A percentile compares a stretch with the other conserved stretches of the same genome.
Evolutionary conservation across 2,888 invertebrate genomes (phyloP).

Genomic region (Galeruca laticollis): DNA sequence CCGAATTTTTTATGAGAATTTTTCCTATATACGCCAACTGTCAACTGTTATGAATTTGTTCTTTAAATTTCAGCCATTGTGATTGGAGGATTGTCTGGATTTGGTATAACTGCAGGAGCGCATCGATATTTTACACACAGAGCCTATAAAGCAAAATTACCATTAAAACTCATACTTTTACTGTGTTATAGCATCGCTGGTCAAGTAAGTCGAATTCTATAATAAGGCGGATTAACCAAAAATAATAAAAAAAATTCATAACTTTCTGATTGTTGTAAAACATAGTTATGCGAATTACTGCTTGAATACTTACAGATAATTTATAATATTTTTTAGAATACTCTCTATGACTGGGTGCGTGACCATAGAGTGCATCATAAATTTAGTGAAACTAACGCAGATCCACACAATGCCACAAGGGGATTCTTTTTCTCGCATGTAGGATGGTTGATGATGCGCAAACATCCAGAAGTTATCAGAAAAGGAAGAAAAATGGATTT

Average conservation of each 20-base stretch:
- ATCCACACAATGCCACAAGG: constrained; percentile 88
- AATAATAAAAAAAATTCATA: too few relatives aligned
- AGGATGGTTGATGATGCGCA: constrained; percentile 92
- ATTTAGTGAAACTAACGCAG: constrained; percentile 89
- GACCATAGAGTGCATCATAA: constrained; percentile 92
- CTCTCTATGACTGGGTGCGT: constrained; percentile 87
- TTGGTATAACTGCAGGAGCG: constrained; percentile 95
- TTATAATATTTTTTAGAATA: constrained; percentile 74
- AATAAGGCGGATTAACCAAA: too few relatives aligned
- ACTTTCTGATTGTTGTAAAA: too few relatives aligned
- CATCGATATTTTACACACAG: constrained; percentile 96
- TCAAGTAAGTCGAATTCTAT: constrained; percentile 51
- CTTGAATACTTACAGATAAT: background rate
- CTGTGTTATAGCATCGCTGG: constrained; percentile 84
- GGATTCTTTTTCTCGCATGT: constrained; percentile 96
- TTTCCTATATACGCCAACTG: too few relatives aligned
- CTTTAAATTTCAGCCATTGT: constrained; percentile 47
- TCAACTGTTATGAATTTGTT: background rate
- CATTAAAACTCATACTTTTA: constrained; percentile 83
- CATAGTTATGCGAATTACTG: too few relatives aligned
- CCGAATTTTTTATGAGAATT: too few relatives aligned
- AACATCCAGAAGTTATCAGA: constrained; percentile 85
- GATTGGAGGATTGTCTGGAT: constrained; percentile 72
- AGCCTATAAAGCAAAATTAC: constrained; percentile 91
- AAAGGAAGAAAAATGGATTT: constrained; percentile 86